Conservation (phyloP, 2,113 vertebrate species). For the Mormyrus lacerda region DNA sequence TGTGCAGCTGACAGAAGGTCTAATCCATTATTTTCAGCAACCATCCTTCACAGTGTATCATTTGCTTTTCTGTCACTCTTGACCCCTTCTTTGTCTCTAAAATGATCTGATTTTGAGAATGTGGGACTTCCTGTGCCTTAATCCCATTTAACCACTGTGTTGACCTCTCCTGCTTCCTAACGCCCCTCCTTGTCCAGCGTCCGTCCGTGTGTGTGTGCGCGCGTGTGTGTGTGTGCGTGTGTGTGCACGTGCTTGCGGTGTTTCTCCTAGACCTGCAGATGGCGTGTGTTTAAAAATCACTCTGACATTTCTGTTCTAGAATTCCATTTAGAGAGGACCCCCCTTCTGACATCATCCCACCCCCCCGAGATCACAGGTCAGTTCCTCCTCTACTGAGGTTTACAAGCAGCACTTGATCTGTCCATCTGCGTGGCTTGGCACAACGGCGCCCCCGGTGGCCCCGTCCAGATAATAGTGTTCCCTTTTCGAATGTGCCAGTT, state of each 20-base stretch:
- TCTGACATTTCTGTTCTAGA: conserved; percentile 79
- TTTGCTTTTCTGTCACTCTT: background rate
- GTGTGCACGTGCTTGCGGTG: background rate
- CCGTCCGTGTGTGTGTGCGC: background rate
- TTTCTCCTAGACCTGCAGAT: conserved; percentile 3
- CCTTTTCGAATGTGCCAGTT: background rate
- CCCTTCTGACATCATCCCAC: conserved; percentile 78
- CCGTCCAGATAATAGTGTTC: background rate
- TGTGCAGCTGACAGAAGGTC: background rate
- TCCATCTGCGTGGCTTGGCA: conserved; percentile 12
- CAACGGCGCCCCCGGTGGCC: conserved; percentile 23
- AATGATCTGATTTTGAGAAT: background rate
- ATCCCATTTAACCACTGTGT: background rate
- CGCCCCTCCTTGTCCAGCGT: background rate
- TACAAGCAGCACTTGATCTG: conserved; percentile 59
- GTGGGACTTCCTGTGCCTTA: background rate
- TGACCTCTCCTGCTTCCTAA: background rate
- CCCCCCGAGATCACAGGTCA: conserved; percentile 87
- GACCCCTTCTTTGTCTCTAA: background rate
- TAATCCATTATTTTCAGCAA: background rate
- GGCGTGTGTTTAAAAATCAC: conserved; percentile 38
- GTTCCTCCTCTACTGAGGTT: conserved; percentile 14
- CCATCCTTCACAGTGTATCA: background rate
- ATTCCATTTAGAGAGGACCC: conserved; percentile 91
- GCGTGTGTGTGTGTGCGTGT: background rate